Conservation (phyloP, 2,888 invertebrate genomes). For the Onthophagus sagittarius region DNA sequence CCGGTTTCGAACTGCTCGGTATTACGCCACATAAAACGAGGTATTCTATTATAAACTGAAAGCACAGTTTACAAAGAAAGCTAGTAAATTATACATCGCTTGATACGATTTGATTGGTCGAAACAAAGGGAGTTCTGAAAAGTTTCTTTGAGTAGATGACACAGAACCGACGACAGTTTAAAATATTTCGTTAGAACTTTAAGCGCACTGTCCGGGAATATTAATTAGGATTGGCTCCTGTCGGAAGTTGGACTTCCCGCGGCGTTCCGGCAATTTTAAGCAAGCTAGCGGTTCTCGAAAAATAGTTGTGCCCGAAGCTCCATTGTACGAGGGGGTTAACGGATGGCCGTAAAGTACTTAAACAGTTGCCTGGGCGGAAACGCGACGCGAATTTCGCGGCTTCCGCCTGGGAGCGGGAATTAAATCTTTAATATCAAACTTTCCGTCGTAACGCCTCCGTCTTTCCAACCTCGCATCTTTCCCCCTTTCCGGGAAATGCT, state of each 20-base stretch:
- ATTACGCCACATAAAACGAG: not conserved
- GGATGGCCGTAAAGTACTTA: not conserved
- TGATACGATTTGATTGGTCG: not conserved
- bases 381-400: not conserved
- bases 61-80: not conserved
- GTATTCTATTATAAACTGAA: not conserved
- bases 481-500: not conserved
- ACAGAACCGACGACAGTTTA: not conserved
- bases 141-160: not conserved
- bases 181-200: not conserved
- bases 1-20: not conserved
- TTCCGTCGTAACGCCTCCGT: not conserved
- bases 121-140: not conserved
- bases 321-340: not conserved
- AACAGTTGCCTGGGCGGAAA: not conserved
- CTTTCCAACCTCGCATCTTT: not conserved
- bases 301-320: not conserved
- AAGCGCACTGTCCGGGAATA: not conserved
- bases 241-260: not conserved
- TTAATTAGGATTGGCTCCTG: not conserved
- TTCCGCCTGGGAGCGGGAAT: not conserved
- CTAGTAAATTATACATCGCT: not conserved
- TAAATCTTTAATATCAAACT: not conserved
- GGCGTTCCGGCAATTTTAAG: not conserved
- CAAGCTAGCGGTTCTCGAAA: not conserved